Conservation (phyloP, 2,888 invertebrate species). For the Acanthosepion pharaonis region DNA sequence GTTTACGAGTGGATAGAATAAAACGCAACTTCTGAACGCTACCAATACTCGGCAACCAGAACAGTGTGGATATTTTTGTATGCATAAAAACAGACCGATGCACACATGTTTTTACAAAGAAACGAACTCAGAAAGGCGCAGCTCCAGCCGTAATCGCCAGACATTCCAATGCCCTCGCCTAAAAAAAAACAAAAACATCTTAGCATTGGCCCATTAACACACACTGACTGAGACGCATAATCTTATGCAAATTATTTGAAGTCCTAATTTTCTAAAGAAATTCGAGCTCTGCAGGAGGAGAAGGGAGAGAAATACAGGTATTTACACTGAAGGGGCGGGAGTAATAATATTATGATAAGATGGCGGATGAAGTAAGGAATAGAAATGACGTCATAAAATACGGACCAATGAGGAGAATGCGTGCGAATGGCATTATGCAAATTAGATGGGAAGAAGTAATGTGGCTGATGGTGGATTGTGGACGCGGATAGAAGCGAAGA, state of each 20-base stretch:
- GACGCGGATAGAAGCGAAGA: neutral
- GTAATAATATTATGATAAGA: neutral
- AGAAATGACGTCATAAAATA: neutral
- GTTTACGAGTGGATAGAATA: too few relatives aligned
- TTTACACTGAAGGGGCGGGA: neutral
- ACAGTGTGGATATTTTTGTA: neutral
- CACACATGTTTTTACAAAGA: neutral
- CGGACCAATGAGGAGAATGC: neutral
- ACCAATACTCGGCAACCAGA: neutral
- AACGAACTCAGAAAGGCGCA: neutral
- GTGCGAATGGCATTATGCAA: constrained; percentile 33
- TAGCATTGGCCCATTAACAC: constrained; percentile 33
- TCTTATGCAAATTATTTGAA: constrained; percentile 11
- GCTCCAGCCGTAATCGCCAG: neutral
- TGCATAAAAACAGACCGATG: neutral
- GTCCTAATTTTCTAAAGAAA: neutral
- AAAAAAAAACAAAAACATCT: neutral
- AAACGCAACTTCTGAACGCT: neutral
- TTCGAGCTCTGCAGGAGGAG: neutral
- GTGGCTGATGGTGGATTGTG: too few relatives aligned
- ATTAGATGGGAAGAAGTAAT: neutral
- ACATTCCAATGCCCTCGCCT: neutral
- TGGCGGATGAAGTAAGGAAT: constrained; percentile 1
- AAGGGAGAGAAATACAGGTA: neutral
- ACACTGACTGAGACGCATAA: neutral